Evolutionary conservation across 92 coral and sea anemone species (phyloP).

Genomic region (Parazoanthus atlanticus): DNA sequence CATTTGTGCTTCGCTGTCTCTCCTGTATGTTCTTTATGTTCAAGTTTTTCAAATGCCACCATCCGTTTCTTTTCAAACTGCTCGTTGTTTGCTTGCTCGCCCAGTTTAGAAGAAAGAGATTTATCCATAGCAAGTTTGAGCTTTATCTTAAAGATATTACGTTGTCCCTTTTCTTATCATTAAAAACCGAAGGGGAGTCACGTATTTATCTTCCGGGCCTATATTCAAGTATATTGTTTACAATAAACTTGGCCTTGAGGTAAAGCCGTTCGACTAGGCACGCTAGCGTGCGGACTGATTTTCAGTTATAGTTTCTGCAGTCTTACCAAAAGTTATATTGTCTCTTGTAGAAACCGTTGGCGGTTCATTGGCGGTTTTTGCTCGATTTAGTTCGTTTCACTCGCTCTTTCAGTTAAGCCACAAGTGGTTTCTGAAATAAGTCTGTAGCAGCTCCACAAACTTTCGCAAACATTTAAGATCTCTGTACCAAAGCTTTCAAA

Average conservation of each 20-base stretch:
- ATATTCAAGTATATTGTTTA: not conserved
- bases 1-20: conserved; percentile 24
- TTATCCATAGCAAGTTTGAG: not conserved
- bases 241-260: not conserved
- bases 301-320: not conserved
- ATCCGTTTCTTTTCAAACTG: not conserved
- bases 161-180: not conserved
- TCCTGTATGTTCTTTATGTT: not conserved
- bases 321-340: not conserved
- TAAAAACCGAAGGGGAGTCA: conserved; percentile 9
- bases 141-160: not conserved
- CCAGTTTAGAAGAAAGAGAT: not conserved
- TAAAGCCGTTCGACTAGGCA: not conserved
- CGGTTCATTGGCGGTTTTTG: too few species aligned
- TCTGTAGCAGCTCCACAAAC: not conserved
- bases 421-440: too few species aligned
- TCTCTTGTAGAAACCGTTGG: too few species aligned
- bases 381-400: not conserved
- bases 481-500: not conserved
- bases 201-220: not conserved
- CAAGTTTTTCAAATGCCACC: not conserved
- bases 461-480: not conserved
- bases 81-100: not conserved
- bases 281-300: not conserved
- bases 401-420: not conserved